phyloP scores from a whole-genome alignment of 2,797 vertebrate species.

The Peromyscus eremicus region DNA sequence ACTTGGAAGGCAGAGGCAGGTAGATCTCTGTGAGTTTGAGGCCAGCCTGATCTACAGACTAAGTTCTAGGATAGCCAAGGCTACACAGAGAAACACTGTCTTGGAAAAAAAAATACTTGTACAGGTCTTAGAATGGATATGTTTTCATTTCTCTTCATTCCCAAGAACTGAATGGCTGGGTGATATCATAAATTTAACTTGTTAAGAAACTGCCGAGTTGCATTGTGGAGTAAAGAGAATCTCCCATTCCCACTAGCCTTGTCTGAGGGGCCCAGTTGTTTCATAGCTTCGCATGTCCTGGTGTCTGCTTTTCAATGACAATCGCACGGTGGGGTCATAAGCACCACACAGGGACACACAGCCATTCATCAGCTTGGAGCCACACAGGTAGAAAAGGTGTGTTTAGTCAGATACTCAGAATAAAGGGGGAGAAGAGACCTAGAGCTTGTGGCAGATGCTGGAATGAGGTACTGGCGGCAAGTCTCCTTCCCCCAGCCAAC shows the following conservation, averaged over 20 bases:
- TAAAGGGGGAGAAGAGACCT: not conserved
- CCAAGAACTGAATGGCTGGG: conserved; percentile 28
- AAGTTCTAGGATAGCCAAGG: not conserved
- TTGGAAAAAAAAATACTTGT: not conserved
- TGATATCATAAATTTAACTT: conserved; percentile 40
- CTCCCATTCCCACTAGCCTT: not conserved
- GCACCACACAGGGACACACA: not conserved
- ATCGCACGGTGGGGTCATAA: not conserved
- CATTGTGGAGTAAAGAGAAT: conserved; percentile 64
- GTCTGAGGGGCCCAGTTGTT: not conserved
- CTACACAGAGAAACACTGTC: not conserved
- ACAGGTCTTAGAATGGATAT: not conserved
- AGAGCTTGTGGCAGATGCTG: not conserved
- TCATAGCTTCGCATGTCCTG: not conserved
- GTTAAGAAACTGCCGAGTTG: conserved; percentile 42
- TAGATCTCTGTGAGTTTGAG: not conserved
- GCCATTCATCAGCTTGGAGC: conserved; percentile 1
- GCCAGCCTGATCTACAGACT: not conserved
- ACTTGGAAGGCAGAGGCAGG: not conserved
- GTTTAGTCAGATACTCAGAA: conserved; percentile 24
- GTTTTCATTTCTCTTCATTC: conserved; percentile 59
- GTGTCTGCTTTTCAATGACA: conserved; percentile 46
- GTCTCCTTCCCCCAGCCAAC: not conserved
- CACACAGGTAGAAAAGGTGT: not conserved
- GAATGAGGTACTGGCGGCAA: rapidly evolving